Evolutionary conservation across 2,113 vertebrate species (phyloP).

Genomic region (Artemisiospiza belli): DNA sequence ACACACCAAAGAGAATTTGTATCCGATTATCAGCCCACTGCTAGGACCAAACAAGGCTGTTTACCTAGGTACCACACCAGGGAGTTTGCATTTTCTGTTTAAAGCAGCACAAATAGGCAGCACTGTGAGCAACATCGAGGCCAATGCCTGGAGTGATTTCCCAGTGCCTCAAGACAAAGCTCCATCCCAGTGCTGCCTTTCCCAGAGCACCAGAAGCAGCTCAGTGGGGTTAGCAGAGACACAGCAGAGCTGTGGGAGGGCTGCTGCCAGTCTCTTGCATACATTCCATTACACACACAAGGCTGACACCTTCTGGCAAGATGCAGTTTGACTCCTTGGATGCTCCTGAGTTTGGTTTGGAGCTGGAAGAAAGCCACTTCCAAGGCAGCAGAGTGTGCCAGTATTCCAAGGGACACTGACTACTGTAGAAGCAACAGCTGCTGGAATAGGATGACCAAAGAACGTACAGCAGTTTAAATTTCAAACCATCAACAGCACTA

Average conservation of each 20-base stretch:
- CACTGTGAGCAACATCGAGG: background rate
- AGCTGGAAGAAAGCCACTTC: background rate
- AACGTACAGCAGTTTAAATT: background rate
- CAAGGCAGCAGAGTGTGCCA: background rate
- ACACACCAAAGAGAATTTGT: background rate
- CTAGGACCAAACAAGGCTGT: background rate
- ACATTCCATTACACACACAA: conserved; percentile 55
- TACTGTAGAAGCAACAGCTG: background rate
- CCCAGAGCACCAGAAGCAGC: conserved; percentile 29
- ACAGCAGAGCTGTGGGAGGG: background rate
- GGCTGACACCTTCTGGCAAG: conserved; percentile 74
- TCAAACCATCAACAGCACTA: background rate
- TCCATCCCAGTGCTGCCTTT: conserved; percentile 38
- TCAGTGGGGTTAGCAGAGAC: conserved; percentile 18
- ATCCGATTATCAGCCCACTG: conserved; percentile 28
- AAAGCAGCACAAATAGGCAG: conserved; percentile 15
- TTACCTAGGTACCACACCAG: conserved; percentile 10
- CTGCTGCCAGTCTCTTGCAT: background rate
- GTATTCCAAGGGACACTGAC: background rate
- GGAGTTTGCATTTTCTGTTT: background rate
- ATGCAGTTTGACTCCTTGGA: background rate
- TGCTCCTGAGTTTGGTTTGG: background rate
- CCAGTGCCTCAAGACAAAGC: conserved; percentile 31
- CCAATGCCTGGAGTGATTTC: conserved; percentile 14
- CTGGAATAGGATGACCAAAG: background rate